phyloP scores from a whole-genome alignment of 2,797 vertebrate genomes.

The Crocodylus rhombifer region DNA sequence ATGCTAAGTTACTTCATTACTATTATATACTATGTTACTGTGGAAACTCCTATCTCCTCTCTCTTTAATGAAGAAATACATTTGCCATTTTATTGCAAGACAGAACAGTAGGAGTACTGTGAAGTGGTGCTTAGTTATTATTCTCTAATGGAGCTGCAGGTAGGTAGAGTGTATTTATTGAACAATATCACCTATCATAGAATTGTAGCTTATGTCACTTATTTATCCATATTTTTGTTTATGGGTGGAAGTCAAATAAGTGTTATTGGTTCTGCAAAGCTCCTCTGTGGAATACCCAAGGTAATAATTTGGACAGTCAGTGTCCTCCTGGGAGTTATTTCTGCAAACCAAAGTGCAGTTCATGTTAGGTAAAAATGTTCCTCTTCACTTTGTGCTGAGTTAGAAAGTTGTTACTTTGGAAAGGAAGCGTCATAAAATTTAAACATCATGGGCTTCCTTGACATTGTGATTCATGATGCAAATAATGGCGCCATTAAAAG shows the following conservation, averaged over 20 bases:
- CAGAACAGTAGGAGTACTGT: not conserved
- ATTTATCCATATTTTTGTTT: conserved; percentile 24
- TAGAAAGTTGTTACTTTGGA: conserved; percentile 56
- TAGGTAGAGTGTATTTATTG: not conserved
- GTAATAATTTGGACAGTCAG: conserved; percentile 47
- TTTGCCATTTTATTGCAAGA: not conserved
- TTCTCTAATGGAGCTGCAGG: not conserved
- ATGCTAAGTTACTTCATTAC: not conserved
- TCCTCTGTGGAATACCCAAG: conserved; percentile 6
- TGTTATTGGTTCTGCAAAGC: conserved; percentile 45
- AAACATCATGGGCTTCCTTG: conserved; percentile 64
- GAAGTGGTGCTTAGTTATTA: not conserved
- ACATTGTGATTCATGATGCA: conserved; percentile 61
- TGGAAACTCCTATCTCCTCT: not conserved
- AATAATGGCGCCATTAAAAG: conserved; percentile 60
- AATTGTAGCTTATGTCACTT: conserved; percentile 35
- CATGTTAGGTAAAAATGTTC: conserved; percentile 53
- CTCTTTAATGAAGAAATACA: not conserved
- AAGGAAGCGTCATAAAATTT: conserved; percentile 63
- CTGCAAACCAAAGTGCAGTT: conserved; percentile 23
- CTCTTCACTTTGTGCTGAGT: conserved; percentile 59
- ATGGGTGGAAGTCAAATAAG: conserved; percentile 11
- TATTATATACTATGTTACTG: not conserved
- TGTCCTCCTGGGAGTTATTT: conserved; percentile 59
- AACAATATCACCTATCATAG: not conserved